Conservation (phyloP, 2,113 vertebrate genomes). For the Prinia subflava region DNA sequence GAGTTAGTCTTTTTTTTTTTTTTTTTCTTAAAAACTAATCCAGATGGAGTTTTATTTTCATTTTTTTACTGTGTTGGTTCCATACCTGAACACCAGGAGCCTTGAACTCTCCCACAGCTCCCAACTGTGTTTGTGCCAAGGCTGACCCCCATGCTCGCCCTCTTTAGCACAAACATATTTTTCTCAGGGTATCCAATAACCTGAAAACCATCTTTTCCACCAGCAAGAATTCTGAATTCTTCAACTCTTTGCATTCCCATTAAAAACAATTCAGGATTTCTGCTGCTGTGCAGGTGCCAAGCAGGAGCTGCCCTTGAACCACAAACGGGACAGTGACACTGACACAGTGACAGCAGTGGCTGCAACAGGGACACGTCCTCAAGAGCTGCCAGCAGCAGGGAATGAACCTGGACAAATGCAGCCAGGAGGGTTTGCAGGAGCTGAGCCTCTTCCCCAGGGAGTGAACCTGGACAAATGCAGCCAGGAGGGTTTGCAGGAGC, state of each 20-base stretch:
- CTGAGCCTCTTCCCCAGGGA: accelerated
- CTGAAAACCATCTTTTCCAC: neutral
- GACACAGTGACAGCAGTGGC: neutral
- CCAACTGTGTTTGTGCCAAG: accelerated
- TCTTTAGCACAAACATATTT: neutral
- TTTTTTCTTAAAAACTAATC: neutral
- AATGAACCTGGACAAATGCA: neutral
- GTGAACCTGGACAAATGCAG: neutral
- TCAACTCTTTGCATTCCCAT: neutral
- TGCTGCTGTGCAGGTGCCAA: accelerated
- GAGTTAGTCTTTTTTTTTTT: neutral
- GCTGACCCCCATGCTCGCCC: neutral
- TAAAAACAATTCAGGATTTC: neutral
- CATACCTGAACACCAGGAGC: neutral
- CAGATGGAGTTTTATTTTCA: neutral
- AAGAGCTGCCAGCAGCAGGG: accelerated
- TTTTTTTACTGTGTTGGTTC: neutral
- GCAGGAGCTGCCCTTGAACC: neutral
- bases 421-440: neutral
- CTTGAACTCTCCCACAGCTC: neutral
- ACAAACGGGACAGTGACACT: accelerated
- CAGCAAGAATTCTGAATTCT: neutral
- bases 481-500: neutral
- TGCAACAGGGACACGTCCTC: neutral
- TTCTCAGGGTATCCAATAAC: neutral